A percentile compares a stretch with the other conserved stretches of the same genome.
These are phyloP conservation scores for Toxotes jaculatrix DNA, from an alignment of 2,113 vertebrate genomes.

Conservation along the genomic window DNA sequence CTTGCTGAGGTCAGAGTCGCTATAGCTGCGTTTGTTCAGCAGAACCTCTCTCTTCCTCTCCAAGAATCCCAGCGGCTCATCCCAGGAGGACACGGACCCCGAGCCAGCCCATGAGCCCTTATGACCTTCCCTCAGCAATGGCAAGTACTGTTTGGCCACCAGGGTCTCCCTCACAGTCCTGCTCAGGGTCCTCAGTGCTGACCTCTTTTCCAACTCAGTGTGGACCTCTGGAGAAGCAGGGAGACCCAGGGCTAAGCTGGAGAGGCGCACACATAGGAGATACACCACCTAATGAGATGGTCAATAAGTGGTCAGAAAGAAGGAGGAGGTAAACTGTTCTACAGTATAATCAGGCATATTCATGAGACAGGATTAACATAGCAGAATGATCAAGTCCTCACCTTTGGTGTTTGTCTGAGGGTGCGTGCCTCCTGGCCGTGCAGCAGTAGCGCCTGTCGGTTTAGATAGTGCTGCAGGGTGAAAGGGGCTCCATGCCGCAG, in stretches of 20 bases:
- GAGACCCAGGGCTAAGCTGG: constrained; percentile 77
- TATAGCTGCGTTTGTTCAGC: constrained; percentile 84
- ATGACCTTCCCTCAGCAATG: constrained; percentile 66
- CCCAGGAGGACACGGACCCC: constrained; percentile 77
- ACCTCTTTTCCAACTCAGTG: constrained; percentile 80
- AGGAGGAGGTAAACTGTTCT: not conserved
- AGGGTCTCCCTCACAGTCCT: constrained; percentile 80
- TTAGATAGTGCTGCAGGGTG: constrained; percentile 84
- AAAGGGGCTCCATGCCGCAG: constrained; percentile 76
- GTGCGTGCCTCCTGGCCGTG: constrained; percentile 85
- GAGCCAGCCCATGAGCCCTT: constrained; percentile 28
- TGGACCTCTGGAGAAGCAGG: constrained; percentile 73
- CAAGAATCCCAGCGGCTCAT: constrained; percentile 78
- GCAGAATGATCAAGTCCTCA: constrained; percentile 33
- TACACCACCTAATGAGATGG: constrained; percentile 75
- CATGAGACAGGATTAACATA: not conserved
- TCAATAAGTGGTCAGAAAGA: not conserved
- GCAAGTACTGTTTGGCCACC: constrained; percentile 72
- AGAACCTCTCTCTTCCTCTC: constrained; percentile 81
- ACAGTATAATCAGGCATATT: not conserved
- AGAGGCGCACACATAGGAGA: constrained; percentile 82
- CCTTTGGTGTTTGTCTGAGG: constrained; percentile 85
- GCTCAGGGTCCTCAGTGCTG: constrained; percentile 66
- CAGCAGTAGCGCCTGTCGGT: constrained; percentile 82
- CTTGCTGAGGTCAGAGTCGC: constrained; percentile 85